Percentiles rank a stretch among this genome's conserved stretches.
Evolutionary conservation across 2,113 vertebrate species (phyloP).

Genomic region (Plecturocebus donacophilus): DNA sequence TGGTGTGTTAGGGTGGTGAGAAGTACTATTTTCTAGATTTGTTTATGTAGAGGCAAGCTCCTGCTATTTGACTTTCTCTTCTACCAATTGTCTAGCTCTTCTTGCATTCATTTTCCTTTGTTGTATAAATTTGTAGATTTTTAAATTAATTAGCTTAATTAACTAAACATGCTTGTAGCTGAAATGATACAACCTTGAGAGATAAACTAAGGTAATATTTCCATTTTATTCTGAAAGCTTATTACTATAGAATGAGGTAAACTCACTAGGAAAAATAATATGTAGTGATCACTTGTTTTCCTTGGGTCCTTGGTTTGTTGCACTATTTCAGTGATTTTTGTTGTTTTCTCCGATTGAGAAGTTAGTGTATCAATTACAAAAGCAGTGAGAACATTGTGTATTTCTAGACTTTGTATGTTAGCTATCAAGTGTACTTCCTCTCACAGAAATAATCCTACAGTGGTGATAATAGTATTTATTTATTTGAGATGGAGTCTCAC

Average conservation of each 20-base stretch:
- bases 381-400: not conserved
- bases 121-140: not conserved
- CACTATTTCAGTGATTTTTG: not conserved
- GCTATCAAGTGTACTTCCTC: not conserved
- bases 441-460: not conserved
- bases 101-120: not conserved
- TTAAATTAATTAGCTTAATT: slow-evolving; percentile 49
- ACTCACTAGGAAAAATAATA: not conserved
- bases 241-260: not conserved
- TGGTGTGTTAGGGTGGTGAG: not conserved
- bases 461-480: not conserved
- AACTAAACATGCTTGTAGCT: not conserved
- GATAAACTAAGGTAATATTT: slow-evolving; percentile 7
- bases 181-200: not conserved
- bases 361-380: not conserved
- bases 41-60: not conserved
- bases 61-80: not conserved
- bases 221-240: slow-evolving; percentile 44
- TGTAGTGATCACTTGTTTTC: not conserved
- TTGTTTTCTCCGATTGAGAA: not conserved
- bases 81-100: not conserved
- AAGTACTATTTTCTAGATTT: not conserved
- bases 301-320: not conserved
- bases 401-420: not conserved
- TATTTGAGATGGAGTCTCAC: no score